phyloP scores from a whole-genome alignment of 2,888 invertebrate species.

The Pachydiplax longipennis region DNA sequence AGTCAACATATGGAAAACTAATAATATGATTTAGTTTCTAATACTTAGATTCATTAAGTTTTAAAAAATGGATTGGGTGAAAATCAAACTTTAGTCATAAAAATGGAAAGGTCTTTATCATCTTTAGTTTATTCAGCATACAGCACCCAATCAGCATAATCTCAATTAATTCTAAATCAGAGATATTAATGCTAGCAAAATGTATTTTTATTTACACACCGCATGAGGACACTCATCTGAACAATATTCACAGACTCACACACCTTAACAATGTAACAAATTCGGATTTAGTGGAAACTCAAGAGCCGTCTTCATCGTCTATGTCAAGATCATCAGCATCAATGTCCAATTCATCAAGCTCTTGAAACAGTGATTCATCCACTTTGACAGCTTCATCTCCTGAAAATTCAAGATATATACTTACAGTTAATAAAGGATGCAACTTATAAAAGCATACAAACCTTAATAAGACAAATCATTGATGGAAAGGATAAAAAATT shows the following conservation, averaged over 20 bases:
- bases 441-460: no score
- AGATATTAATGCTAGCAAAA: not conserved
- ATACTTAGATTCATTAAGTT: no score
- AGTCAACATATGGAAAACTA: no score
- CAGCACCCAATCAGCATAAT: no score
- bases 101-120: no score
- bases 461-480: no score
- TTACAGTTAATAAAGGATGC: not conserved
- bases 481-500: no score
- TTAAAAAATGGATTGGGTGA: no score
- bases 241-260: constrained; percentile 7
- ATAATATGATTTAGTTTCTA: no score
- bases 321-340: constrained; percentile 70
- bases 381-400: constrained; percentile 84
- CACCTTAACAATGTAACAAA: not conserved
- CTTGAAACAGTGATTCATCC: constrained; percentile 92
- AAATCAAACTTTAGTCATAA: no score
- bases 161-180: not conserved
- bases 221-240: not conserved
- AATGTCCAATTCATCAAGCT: constrained; percentile 76
- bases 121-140: no score
- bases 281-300: constrained; percentile 42
- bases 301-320: constrained; percentile 64
- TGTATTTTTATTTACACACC: constrained; percentile 17
- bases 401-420: constrained; percentile 55